These are phyloP conservation scores for Luperina nickerlii DNA, from an alignment of 2,888 invertebrate species.

Conservation along the genomic window DNA sequence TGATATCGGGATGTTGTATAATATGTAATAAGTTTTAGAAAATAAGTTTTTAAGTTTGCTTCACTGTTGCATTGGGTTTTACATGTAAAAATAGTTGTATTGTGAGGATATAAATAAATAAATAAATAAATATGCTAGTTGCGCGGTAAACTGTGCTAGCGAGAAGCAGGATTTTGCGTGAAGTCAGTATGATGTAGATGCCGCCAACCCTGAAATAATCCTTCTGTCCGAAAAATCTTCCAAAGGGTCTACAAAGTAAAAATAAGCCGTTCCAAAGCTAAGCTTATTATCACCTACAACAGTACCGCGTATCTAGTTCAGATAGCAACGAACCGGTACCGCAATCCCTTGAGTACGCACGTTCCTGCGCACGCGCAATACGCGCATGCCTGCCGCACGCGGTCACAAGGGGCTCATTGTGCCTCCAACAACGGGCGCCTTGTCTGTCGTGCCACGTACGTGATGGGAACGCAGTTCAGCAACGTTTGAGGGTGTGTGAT, in stretches of 20 bases:
- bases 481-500: slow-evolving; percentile 17
- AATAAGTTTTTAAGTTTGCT: no score
- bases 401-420: slow-evolving; percentile 66
- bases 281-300: slow-evolving; percentile 45
- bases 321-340: slow-evolving; percentile 61
- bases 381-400: slow-evolving; percentile 35
- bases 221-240: background rate
- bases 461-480: slow-evolving; percentile 27
- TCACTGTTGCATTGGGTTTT: no score
- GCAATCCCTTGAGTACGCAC: slow-evolving; percentile 55
- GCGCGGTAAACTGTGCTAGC: no score
- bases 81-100: no score
- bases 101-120: no score
- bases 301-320: slow-evolving; percentile 57
- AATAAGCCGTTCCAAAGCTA: slow-evolving; percentile 6
- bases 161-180: no score
- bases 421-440: slow-evolving; percentile 31
- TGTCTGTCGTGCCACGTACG: slow-evolving; percentile 33
- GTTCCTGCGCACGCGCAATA: slow-evolving; percentile 21
- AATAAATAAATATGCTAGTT: no score
- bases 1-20: background rate
- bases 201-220: background rate
- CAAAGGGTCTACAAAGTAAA: background rate
- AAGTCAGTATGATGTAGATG: no score
- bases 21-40: no score